phyloP scores from a whole-genome alignment of 2,888 invertebrate genomes.

The Enchytraeus crypticus region DNA sequence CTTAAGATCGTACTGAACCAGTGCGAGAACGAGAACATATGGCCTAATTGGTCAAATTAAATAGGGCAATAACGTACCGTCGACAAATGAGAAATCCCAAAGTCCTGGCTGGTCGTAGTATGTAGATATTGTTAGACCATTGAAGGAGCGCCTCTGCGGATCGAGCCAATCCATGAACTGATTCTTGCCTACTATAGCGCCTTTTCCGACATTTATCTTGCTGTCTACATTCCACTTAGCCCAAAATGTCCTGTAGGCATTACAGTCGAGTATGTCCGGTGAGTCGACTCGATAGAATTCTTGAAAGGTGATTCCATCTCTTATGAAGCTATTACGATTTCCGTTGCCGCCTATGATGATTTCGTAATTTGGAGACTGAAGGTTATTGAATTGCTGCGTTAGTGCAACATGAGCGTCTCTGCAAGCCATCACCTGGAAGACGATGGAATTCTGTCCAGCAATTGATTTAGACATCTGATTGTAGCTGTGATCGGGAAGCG shows the following conservation, averaged over 20 bases:
- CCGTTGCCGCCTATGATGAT: conserved; percentile 8
- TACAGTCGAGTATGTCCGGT: conserved; percentile 10
- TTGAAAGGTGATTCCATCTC: background rate
- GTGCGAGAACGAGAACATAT: no score
- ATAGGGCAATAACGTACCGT: background rate
- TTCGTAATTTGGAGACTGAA: conserved; percentile 3
- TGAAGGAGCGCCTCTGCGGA: background rate
- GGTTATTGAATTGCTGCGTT: background rate
- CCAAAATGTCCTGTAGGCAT: conserved; percentile 6
- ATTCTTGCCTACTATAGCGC: background rate
- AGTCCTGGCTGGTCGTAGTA: background rate
- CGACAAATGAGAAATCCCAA: conserved; percentile 3
- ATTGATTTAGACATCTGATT: conserved; percentile 1
- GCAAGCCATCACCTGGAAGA: conserved; percentile 8
- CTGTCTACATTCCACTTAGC: conserved; percentile 4
- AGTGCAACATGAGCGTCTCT: conserved; percentile 9
- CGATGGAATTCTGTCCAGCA: background rate
- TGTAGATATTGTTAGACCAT: conserved; percentile 1
- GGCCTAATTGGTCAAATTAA: no score
- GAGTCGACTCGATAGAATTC: background rate
- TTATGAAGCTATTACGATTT: conserved; percentile 7
- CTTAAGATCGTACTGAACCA: no score
- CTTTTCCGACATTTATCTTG: conserved; percentile 4
- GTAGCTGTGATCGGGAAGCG: conserved; percentile 1
- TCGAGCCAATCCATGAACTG: conserved; percentile 7